Conservation (phyloP, 2,888 invertebrate genomes). For the Cenopis cana region DNA sequence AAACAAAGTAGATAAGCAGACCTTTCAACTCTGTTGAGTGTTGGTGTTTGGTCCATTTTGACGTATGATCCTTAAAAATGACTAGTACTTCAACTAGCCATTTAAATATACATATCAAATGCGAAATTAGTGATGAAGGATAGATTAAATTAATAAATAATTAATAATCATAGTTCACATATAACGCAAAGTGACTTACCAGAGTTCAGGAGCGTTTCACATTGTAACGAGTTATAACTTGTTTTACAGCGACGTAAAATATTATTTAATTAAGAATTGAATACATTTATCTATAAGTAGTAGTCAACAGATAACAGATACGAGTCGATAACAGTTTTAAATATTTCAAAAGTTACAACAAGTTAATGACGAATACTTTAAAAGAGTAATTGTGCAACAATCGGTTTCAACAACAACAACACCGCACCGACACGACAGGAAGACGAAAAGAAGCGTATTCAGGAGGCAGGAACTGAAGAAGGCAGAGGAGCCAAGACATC, state of each 20-base stretch:
- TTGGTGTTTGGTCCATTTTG: too few relatives aligned
- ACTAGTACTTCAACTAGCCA: too few relatives aligned
- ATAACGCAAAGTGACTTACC: slow-evolving; percentile 57
- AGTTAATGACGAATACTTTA: slow-evolving; percentile 62
- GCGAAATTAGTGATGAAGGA: too few relatives aligned
- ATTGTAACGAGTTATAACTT: slow-evolving; percentile 46
- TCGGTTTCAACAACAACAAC: slow-evolving; percentile 76
- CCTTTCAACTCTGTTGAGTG: too few relatives aligned
- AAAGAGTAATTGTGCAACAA: slow-evolving; percentile 54
- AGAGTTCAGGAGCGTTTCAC: slow-evolving; percentile 57
- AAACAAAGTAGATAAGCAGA: too few relatives aligned
- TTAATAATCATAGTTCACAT: neutral
- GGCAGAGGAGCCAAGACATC: slow-evolving; percentile 76
- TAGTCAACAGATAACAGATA: slow-evolving; percentile 83
- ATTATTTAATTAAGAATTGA: slow-evolving; percentile 65
- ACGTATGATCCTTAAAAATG: too few relatives aligned
- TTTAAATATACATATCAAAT: too few relatives aligned
- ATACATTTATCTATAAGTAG: slow-evolving; percentile 73
- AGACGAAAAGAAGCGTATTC: slow-evolving; percentile 69
- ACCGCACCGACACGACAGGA: slow-evolving; percentile 68
- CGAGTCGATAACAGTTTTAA: slow-evolving; percentile 80
- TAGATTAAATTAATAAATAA: too few relatives aligned
- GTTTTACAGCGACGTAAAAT: slow-evolving; percentile 70
- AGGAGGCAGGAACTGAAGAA: slow-evolving; percentile 60
- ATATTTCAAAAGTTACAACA: slow-evolving; percentile 81